A percentile compares a stretch with the other conserved stretches of the same genome.
Evolutionary conservation across 2,113 vertebrate genomes (phyloP).

Genomic region (Neotoma lepida): DNA sequence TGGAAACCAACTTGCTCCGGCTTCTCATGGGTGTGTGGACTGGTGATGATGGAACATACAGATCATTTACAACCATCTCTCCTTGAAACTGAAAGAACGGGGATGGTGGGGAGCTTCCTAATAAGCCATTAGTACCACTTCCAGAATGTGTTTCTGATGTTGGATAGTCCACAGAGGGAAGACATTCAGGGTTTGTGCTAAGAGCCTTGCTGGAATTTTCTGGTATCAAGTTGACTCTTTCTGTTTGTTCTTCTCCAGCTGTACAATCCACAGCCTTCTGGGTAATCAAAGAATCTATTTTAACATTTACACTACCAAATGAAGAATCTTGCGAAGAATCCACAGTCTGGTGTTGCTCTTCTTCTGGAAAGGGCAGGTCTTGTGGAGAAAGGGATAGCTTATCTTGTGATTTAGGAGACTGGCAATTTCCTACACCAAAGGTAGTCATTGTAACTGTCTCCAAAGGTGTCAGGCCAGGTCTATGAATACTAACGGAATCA

Average conservation of each 20-base stretch:
- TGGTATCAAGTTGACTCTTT: conserved; percentile 56
- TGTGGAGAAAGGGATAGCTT: conserved; percentile 17
- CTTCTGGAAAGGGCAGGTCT: neutral
- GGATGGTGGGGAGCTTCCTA: conserved; percentile 63
- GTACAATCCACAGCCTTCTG: conserved; percentile 10
- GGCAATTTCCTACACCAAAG: neutral
- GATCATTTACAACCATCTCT: conserved; percentile 93
- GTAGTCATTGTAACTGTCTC: neutral
- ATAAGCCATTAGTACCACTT: conserved; percentile 74
- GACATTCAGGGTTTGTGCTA: neutral
- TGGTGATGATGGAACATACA: conserved; percentile 84
- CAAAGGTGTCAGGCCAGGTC: neutral
- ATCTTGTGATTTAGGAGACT: conserved; percentile 27
- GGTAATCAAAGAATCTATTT: neutral
- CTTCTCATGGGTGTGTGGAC: conserved; percentile 64
- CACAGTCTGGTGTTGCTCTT: conserved; percentile 62
- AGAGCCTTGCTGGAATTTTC: conserved; percentile 45
- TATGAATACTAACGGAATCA: neutral
- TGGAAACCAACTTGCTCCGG: conserved; percentile 70
- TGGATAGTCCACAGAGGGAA: conserved; percentile 57
- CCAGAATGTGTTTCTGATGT: conserved; percentile 58
- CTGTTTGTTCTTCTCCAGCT: conserved; percentile 65
- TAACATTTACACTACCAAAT: conserved; percentile 26
- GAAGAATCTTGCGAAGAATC: conserved; percentile 47
- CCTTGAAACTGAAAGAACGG: conserved; percentile 84